Base-by-base conservation (phyloP, 2,113 vertebrate genomes). In the Saccopteryx leptura region DNA sequence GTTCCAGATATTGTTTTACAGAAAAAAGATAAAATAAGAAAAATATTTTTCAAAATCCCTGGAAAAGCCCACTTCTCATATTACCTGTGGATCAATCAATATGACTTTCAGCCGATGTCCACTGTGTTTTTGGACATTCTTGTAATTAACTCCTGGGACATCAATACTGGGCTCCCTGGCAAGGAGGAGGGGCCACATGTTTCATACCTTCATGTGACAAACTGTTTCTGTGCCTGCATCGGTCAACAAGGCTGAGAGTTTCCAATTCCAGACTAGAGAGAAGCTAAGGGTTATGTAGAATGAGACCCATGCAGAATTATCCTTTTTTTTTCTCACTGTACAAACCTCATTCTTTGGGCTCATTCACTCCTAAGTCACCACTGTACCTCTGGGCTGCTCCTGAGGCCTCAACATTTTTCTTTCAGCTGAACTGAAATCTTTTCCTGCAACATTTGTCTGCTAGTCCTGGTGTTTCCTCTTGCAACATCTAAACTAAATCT, bases 11-110 rank as follows among this genome's bases (percentile, higher is more conserved):
- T 9, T 87, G n/a, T 89, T 92, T 74, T 87, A 71, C 18, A 87
- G 65, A 61, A 95, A 95, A 95, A 95, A 17, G 18, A 58, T 80
- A 91, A 80, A 91, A 74, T 28, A 82, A 87, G 60, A 91, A 83
- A 60, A 72, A 14, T 1, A 12, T 83, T 63, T 71, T 91, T 71
- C 26, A 72, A 52, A 96, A 72, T 89, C 15, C 46, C 89, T 91
- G 56, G 95, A 56, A 97, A 95, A 95, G 17, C 58, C 21, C 54
- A 89, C 81, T 60, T 87, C 60, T 90, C 33, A 85, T 46, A 76
- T 63, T 75, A 39, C 46, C 48, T 52, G 7, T 31, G 13, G 69
- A 33, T 23, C 79, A 88, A 33, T 23, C 79, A 88, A 78, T 26
- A 7, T 68, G 46, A 48, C 39, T 33, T 66, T 76, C 52, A 72